phyloP scores from a whole-genome alignment of 2,888 invertebrate genomes.

The Drosophila kanekoi region DNA sequence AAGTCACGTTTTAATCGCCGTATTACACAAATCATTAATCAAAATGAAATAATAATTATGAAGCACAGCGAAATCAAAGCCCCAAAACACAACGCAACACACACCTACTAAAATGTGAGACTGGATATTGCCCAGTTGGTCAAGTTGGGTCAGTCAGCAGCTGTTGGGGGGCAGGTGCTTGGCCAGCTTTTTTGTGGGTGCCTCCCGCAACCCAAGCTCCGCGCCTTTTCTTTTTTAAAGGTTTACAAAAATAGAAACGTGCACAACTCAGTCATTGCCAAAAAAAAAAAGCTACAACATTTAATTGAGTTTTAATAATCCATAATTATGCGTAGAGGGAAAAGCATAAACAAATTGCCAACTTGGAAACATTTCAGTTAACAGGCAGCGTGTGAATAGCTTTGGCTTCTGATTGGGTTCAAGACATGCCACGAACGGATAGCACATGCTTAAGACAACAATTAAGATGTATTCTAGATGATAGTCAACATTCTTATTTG shows the following conservation, averaged over 20 bases:
- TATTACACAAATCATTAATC: conserved; percentile 77
- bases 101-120: conserved; percentile 44
- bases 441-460: conserved; percentile 11
- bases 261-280: conserved; percentile 25
- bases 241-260: conserved; percentile 44
- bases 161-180: conserved; percentile 49
- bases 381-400: conserved; percentile 67
- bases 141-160: conserved; percentile 37
- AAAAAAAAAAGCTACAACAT: conserved; percentile 38
- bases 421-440: not conserved
- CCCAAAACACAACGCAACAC: conserved; percentile 10
- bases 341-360: conserved; percentile 33
- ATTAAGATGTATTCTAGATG: conserved; percentile 33
- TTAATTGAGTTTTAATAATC: conserved; percentile 79
- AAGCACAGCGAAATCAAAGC: conserved; percentile 50
- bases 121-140: conserved; percentile 37
- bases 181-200: conserved; percentile 52
- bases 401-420: conserved; percentile 29
- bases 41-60: conserved; percentile 81
- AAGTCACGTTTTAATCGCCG: conserved; percentile 78
- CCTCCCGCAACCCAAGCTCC: conserved; percentile 2
- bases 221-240: conserved; percentile 18
- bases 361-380: conserved; percentile 62
- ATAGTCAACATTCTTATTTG: conserved; percentile 9
- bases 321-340: conserved; percentile 67